Evolutionary conservation across 2,888 invertebrate species (phyloP), one percentile per base, ranked within the genome.

Genomic region (Silvanus unidentatus): DNA sequence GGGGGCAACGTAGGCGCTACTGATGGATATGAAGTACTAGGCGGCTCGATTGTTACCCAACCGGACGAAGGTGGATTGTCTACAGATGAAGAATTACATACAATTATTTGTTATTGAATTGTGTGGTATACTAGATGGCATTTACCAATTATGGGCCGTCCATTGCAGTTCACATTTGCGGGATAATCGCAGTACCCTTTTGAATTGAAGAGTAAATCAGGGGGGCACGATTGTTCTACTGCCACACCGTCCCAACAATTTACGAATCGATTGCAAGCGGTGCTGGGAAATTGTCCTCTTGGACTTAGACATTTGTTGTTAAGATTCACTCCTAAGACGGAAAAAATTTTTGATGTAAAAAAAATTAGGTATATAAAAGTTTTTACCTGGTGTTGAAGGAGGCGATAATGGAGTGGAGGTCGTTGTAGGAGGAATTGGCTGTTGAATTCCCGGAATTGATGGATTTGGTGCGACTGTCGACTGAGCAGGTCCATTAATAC

Each of bases 241-340:
- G 78, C 81, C 53, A 76, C 75, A 0, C 80, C 84, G 54, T 84
- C 82, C 85, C 85, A 85, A 62, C 85, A 86, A 65, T 84, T 84
- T 10, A 84, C 59, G 63, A 80, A 86, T 56, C 76, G 79, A 34
- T 76, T 76, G 58, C 85, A 86, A 3, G 74, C 66, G 0, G 75
- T 73, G 8, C 80, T 79, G 0, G 82, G 77, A 51, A 82, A 81
- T 62, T 84, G 84, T 2, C 82, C 78, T 38, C 81, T 71, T 22
- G 74, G 73, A 8, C 73, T 71, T 22, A 71, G 59, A 47, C 79
- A 79, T 45, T 56, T 59, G 37, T 50, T 47, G 28, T 46, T 47
- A 22, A 65, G 41, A 45, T 44, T 43, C 11, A 30, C 42, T 32
- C 36, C 48, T 48, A 30, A 8, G 40, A 27, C 13, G 32, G 28